phyloP scores from a whole-genome alignment of 2,797 vertebrate species.

The Petrocephalus sullivani region DNA sequence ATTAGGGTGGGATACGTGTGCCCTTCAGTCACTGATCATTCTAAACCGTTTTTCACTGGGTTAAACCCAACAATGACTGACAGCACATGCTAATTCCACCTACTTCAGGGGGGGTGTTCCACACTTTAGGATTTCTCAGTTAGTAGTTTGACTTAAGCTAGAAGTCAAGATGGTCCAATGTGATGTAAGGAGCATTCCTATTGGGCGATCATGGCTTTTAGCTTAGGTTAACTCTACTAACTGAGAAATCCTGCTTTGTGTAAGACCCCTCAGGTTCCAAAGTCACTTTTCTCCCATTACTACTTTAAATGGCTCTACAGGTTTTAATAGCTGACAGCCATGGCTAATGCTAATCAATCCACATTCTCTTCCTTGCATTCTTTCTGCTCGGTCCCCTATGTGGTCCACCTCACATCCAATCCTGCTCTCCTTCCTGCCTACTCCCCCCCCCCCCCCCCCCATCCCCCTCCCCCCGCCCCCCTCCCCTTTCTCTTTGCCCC shows the following conservation, averaged over 20 bases:
- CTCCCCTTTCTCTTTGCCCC: too few species aligned
- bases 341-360: constrained; percentile 20
- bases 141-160: too few species aligned
- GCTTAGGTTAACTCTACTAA: background rate
- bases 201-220: background rate
- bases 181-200: background rate
- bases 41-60: background rate
- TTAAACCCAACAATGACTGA: constrained; percentile 9
- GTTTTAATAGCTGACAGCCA: background rate
- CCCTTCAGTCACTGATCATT: background rate
- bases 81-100: background rate
- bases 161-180: background rate
- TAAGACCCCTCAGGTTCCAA: background rate
- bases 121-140: background rate
- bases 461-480: too few species aligned
- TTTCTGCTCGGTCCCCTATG: constrained; percentile 19
- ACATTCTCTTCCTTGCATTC: background rate
- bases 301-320: background rate
- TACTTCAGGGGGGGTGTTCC: background rate
- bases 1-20: background rate
- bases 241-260: background rate
- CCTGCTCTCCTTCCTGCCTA: background rate
- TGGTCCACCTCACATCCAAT: constrained; percentile 34
- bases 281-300: background rate
- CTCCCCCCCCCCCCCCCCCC: background rate